Percentiles rank a stretch among this genome's conserved stretches.
Conservation (phyloP, 2,888 invertebrate genomes). For the Platycheirus albimanus region DNA sequence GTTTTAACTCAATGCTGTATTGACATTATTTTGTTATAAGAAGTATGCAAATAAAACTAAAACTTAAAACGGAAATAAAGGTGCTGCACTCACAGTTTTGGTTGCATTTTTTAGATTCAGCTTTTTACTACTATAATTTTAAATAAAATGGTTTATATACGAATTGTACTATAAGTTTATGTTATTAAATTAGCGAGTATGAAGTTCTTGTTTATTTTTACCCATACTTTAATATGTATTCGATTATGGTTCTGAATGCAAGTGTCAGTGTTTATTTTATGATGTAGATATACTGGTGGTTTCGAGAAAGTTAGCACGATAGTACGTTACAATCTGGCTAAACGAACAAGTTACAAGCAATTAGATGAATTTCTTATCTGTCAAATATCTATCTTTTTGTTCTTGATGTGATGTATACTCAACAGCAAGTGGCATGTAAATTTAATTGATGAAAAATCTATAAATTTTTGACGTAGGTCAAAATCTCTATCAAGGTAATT, state of each 20-base stretch:
- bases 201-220: slow-evolving; percentile 46
- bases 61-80: slow-evolving; percentile 46
- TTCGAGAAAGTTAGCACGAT: slow-evolving; percentile 14
- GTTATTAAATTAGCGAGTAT: slow-evolving; percentile 65
- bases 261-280: slow-evolving; percentile 10
- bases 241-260: slow-evolving; percentile 34
- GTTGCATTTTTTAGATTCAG: slow-evolving; percentile 45
- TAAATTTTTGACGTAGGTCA: too few species aligned
- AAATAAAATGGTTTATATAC: slow-evolving; percentile 55
- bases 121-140: slow-evolving; percentile 40
- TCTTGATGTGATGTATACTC: too few species aligned
- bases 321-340: too few species aligned
- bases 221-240: slow-evolving; percentile 36
- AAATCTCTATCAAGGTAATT: too few species aligned
- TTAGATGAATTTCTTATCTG: too few species aligned
- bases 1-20: background rate
- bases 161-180: slow-evolving; percentile 71
- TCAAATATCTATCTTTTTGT: too few species aligned
- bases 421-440: too few species aligned
- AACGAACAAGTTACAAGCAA: too few species aligned
- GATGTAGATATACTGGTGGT: slow-evolving; percentile 2
- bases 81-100: slow-evolving; percentile 62
- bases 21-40: too few species aligned
- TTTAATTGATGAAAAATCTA: too few species aligned
- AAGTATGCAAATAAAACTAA: slow-evolving; percentile 46